Percentiles rank a stretch among this genome's conserved stretches.
Conservation (phyloP, 2,113 vertebrate species). For the Phalacrocorax aristotelis region DNA sequence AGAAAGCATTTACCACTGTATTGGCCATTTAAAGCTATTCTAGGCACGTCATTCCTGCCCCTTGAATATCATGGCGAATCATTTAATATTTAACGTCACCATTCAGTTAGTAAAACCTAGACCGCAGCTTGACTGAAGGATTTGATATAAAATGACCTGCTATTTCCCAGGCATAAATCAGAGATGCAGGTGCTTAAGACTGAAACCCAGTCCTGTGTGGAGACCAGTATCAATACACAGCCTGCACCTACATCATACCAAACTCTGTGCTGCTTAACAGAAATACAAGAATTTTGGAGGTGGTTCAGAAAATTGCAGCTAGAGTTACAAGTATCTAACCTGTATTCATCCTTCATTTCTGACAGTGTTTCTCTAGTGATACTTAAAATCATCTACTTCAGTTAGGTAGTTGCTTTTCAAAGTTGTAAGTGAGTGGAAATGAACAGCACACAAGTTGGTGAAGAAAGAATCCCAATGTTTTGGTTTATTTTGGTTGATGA, state of each 20-base stretch:
- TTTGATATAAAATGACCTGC: not conserved
- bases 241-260: not conserved
- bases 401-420: not conserved
- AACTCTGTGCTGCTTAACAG: not conserved
- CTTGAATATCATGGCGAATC: not conserved
- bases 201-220: not conserved
- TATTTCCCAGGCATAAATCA: not conserved
- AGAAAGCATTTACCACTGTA: not conserved
- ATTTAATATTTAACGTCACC: not conserved
- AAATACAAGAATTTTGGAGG: fast-evolving
- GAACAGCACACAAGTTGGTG: not conserved
- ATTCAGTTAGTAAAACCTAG: not conserved
- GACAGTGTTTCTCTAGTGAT: not conserved
- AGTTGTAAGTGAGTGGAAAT: not conserved
- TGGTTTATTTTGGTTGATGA: not conserved
- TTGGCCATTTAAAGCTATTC: not conserved
- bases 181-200: not conserved
- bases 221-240: not conserved
- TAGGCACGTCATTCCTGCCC: not conserved
- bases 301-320: not conserved
- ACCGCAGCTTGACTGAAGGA: not conserved
- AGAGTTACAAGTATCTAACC: not conserved
- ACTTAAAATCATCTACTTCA: not conserved
- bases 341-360: not conserved
- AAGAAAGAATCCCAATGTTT: not conserved